These are phyloP conservation scores for Lutjanus argentimaculatus DNA, from an alignment of 2,797 vertebrate genomes.

Conservation along the genomic window DNA sequence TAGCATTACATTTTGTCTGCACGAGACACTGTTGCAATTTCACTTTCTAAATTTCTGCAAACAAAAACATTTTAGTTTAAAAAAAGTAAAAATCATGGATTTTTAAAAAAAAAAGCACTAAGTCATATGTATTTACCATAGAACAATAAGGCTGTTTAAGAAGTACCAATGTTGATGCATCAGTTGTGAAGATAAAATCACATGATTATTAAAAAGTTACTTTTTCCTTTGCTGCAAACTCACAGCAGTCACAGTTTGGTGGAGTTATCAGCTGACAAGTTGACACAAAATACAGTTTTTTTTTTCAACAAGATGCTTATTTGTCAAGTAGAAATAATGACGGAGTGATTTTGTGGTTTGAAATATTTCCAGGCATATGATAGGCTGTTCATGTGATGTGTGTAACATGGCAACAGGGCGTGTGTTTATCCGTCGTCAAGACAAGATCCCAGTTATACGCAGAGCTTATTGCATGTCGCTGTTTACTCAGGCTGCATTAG, in stretches of 20 bases:
- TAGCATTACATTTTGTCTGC: neutral
- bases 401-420: neutral
- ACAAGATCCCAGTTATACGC: neutral
- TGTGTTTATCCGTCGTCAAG: slow-evolving; percentile 9
- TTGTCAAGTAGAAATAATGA: neutral
- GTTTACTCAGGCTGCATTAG: slow-evolving; percentile 40
- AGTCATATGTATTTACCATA: no score
- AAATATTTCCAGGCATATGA: neutral
- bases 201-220: no score
- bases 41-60: neutral
- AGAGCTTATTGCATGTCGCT: neutral
- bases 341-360: neutral
- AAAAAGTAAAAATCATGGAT: no score
- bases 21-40: neutral
- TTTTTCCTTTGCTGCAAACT: no score
- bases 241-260: no score
- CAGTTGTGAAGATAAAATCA: neutral
- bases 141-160: no score
- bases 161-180: neutral
- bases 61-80: no score
- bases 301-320: no score
- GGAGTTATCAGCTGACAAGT: neutral
- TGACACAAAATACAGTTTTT: no score
- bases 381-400: neutral
- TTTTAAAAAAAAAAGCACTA: no score